Evolutionary conservation across 2,113 vertebrate species (phyloP), one percentile per base, ranked within the genome.

Genomic region (Callocephalon fimbriatum): DNA sequence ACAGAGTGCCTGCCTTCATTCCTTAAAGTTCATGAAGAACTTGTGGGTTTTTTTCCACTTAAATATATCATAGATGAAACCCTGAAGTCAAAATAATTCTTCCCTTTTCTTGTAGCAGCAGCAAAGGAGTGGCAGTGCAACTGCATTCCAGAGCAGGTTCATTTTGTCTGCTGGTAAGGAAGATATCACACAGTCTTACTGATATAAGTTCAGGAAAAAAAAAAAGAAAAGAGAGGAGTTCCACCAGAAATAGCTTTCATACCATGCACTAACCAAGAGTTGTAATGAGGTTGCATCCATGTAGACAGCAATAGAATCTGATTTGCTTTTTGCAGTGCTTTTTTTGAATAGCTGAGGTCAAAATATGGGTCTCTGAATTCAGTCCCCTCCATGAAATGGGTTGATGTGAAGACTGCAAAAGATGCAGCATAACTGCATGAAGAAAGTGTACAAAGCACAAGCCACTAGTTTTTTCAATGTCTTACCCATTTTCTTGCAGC

Each of bases 181-280:
- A 76, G 11, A 14, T 37, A 75, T 29, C 22, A 78, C 12, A 79
- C 17, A 44, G 3, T 35, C 32, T 87, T 87, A 17, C 18, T 62
- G 20, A 40, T 7, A 1, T 18, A 66, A 47, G 3, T 27, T 68
- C 15, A 38, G 35, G 1, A 4, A 0, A 2, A 2, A 21, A 29
- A 40, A 20, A 35, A 22, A 19, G n/a, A n/a, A 48, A 35, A 2
- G 2, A 26, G 68, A 9, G 17, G 3, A 14, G 8, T 53, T n/a
- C 6, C 23, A 29, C 13, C 32, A n/a, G 20, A 35, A 35, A 58
- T 35, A 58, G 13, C 32, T 58, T 58, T 58, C 13, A 35, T 35
- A n/a, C 14, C 56, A n/a, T 23, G 56, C 13, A 35, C 8, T 58
- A 58, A 35, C 8, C 56, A 44, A 59, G 31, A 35, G 21, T 42